phyloP scores from a whole-genome alignment of 2,113 vertebrate species.

The Gnathonemus echidnorhynchus region DNA sequence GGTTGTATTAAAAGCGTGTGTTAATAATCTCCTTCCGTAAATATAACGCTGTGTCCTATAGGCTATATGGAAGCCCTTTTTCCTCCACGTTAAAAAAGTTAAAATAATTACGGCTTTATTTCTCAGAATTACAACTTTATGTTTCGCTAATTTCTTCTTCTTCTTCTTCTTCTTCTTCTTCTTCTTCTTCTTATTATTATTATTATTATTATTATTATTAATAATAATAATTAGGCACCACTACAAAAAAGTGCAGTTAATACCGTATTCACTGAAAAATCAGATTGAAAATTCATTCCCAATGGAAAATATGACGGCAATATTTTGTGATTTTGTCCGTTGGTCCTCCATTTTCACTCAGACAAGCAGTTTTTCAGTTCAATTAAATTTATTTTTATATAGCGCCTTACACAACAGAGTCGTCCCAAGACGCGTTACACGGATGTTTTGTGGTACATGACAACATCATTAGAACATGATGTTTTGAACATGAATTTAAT shows the following conservation, averaged over 20 bases:
- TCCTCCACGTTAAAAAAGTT: neutral
- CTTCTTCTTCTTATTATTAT: neutral
- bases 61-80: neutral
- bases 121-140: neutral
- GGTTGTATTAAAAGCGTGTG: neutral
- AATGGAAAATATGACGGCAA: neutral
- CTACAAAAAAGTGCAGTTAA: neutral
- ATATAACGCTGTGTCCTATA: neutral
- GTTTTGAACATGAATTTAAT: neutral
- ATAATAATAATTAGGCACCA: neutral
- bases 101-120: neutral
- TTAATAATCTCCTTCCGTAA: neutral
- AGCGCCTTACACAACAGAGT: too few species aligned
- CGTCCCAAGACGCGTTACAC: too few species aligned
- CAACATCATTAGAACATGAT: too few species aligned
- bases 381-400: too few species aligned
- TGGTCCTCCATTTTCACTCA: neutral
- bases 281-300: neutral
- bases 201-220: neutral
- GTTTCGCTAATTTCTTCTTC: neutral
- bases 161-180: neutral
- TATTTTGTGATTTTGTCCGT: neutral
- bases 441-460: too few species aligned
- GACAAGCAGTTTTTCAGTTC: neutral
- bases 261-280: neutral